Evolutionary conservation across 2,113 vertebrate species (phyloP).

Genomic region (Amblyornis subalaris): DNA sequence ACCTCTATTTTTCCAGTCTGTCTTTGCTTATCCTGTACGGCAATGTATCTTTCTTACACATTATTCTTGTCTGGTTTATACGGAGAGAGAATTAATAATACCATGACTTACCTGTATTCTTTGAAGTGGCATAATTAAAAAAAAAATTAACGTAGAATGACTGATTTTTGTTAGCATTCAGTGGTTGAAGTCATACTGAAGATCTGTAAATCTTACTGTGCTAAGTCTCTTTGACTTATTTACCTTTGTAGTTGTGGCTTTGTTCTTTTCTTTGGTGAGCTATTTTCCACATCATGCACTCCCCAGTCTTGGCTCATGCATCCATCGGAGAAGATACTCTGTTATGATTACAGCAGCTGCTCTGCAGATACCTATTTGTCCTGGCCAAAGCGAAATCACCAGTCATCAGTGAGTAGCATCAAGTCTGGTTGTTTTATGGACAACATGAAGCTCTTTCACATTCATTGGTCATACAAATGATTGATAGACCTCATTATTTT

Average conservation of each 20-base stretch:
- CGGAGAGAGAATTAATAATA: not conserved
- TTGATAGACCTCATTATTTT: slow-evolving; percentile 58
- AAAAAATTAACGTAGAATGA: not conserved
- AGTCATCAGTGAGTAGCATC: slow-evolving; percentile 5
- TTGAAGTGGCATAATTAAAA: not conserved
- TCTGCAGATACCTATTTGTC: slow-evolving; percentile 45
- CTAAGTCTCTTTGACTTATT: slow-evolving; percentile 71
- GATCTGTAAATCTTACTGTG: slow-evolving; percentile 60
- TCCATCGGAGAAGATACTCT: slow-evolving; percentile 39
- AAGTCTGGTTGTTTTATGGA: slow-evolving; percentile 38
- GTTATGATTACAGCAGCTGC: slow-evolving; percentile 56
- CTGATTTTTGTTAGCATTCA: slow-evolving; percentile 43
- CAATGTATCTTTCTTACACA: not conserved
- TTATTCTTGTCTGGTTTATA: not conserved
- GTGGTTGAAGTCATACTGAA: slow-evolving; percentile 21
- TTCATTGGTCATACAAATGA: slow-evolving; percentile 23
- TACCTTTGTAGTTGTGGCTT: slow-evolving; percentile 67
- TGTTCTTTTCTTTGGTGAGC: slow-evolving; percentile 67
- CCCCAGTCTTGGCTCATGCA: slow-evolving; percentile 30
- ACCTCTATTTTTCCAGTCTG: not conserved
- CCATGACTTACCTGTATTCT: not conserved
- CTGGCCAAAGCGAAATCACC: slow-evolving; percentile 58
- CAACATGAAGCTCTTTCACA: slow-evolving; percentile 42
- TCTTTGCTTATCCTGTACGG: not conserved
- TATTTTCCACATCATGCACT: slow-evolving; percentile 40